Evolutionary conservation across 2,888 invertebrate species (phyloP).

Genomic region (Idaea aversata): DNA sequence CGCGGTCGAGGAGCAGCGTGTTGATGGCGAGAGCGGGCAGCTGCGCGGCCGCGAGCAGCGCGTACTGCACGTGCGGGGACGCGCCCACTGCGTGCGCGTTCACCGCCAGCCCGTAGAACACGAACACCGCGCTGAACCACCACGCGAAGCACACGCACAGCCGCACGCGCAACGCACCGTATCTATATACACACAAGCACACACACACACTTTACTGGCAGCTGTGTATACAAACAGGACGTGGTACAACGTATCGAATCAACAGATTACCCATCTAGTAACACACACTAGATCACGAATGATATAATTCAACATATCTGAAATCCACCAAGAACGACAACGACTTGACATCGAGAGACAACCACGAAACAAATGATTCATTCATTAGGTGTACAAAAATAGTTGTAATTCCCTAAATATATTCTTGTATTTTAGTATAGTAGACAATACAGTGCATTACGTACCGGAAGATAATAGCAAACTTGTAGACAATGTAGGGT

Average conservation of each 20-base stretch:
- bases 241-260: too few relatives aligned
- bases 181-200: slow-evolving; percentile 40
- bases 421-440: not conserved
- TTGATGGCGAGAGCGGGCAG: slow-evolving; percentile 63
- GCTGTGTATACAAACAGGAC: too few relatives aligned
- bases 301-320: too few relatives aligned
- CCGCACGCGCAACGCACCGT: slow-evolving; percentile 60
- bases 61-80: slow-evolving; percentile 61
- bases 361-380: not conserved
- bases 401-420: not conserved
- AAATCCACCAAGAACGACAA: too few relatives aligned
- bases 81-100: slow-evolving; percentile 62
- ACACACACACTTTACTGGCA: too few relatives aligned
- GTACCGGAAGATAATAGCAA: not conserved
- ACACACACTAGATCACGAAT: too few relatives aligned
- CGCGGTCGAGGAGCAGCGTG: slow-evolving; percentile 67
- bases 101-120: slow-evolving; percentile 73
- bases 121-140: slow-evolving; percentile 71
- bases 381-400: not conserved
- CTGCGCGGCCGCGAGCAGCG: slow-evolving; percentile 65
- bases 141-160: slow-evolving; percentile 66
- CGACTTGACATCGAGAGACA: not conserved
- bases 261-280: too few relatives aligned
- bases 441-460: not conserved
- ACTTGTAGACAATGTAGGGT: not conserved